Evolutionary conservation across 2,113 vertebrate species (phyloP).

Genomic region (Antechinus flavipes): DNA sequence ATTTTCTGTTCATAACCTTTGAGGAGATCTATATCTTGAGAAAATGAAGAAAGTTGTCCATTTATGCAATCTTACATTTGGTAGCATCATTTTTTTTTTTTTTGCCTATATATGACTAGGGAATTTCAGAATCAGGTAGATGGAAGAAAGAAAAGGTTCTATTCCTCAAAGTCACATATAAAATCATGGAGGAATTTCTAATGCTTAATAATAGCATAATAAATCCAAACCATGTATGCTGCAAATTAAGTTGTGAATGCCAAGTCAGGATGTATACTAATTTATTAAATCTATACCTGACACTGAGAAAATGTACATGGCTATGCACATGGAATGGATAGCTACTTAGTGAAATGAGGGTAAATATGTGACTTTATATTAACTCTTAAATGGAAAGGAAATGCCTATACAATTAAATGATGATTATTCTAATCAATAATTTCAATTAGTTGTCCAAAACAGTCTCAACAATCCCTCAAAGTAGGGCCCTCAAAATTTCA

Average conservation of each 20-base stretch:
- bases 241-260: slow-evolving; percentile 54
- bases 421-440: slow-evolving; percentile 44
- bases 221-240: slow-evolving; percentile 55
- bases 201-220: slow-evolving; percentile 45
- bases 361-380: slow-evolving; percentile 20
- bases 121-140: slow-evolving; percentile 42
- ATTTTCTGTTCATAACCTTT: too few species aligned
- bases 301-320: slow-evolving; percentile 32
- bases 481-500: slow-evolving; percentile 27
- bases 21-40: background rate
- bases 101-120: slow-evolving; percentile 32
- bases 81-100: slow-evolving; percentile 39
- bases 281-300: slow-evolving; percentile 51
- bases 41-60: slow-evolving; percentile 65
- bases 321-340: slow-evolving; percentile 31
- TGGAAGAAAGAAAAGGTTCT: slow-evolving; percentile 20
- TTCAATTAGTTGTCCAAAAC: slow-evolving; percentile 49
- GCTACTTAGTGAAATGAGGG: slow-evolving; percentile 35
- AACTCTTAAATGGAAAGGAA: slow-evolving; percentile 23
- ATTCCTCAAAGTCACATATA: slow-evolving; percentile 50
- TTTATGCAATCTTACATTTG: slow-evolving; percentile 65
- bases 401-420: slow-evolving; percentile 2
- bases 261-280: slow-evolving; percentile 44
- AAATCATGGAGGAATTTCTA: slow-evolving; percentile 45
- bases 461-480: slow-evolving; percentile 33